Evolutionary conservation across 2,113 vertebrate species (phyloP), one percentile per base, ranked within the genome.

Genomic region (Tretioscincus oriximinensis): DNA sequence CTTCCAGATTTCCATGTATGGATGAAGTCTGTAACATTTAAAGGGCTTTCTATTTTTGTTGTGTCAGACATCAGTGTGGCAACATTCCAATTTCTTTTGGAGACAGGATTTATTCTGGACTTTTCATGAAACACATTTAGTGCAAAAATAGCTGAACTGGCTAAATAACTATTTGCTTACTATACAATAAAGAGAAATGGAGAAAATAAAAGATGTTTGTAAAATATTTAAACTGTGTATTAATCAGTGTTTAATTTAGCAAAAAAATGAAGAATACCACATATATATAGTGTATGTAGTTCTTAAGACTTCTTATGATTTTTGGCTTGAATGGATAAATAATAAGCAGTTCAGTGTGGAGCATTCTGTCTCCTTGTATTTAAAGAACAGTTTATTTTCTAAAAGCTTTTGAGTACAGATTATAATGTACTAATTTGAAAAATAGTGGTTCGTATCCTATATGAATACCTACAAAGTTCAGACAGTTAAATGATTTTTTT

Each of bases 301-400:
- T 74, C 0, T 74, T 47, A 76, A 58, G 45, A 4, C 68, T 64
- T 22, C 28, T 81, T 82, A 16, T 70, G 35, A 54, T 90, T 87
- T 81, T 47, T 84, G n/a, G 49, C 81, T 82, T 77, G 78, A 66
- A 22, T n/a, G 26, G 63, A 67, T 24, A 22, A 63, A 61, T 80
- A 68, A 61, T 87, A 76, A 85, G 58, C 45, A 78, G 65, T 60
- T 83, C 51, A 77, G 22, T 67, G 81, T n/a, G 73, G 29, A 22
- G 58, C 22, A 1, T 45, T 63, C 79, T 81, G 51, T 61, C 21
- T 72, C 83, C 61, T 81, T 51, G 35, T 45, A 24, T 69, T 22
- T 75, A 47, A 67, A 83, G 66, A 10, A 65, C 65, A 54, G 35
- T 61, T 82, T 78, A 16, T 83, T 84, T 89, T 51, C 47, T 67